phyloP scores from a whole-genome alignment of 2,113 vertebrate species.

The Lamprologus speciosus region DNA sequence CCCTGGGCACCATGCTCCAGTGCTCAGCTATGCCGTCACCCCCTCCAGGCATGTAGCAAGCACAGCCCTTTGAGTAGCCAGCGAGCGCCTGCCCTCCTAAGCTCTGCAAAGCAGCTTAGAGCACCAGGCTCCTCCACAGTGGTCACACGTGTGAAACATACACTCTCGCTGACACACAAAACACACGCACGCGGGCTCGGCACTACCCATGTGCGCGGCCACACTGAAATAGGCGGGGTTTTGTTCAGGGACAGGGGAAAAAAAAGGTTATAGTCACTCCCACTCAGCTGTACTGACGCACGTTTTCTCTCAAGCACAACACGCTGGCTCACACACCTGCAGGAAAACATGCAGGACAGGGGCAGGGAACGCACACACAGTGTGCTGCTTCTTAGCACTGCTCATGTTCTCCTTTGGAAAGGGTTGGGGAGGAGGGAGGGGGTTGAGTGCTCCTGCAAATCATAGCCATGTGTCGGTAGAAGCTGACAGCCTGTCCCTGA shows the following conservation, averaged over 20 bases:
- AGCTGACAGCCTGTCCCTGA: slow-evolving; percentile 18
- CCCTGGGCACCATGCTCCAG: slow-evolving; percentile 47
- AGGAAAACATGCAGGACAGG: neutral
- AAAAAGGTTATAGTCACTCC: slow-evolving; percentile 32
- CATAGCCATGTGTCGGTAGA: slow-evolving; percentile 47
- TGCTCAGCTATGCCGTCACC: slow-evolving; percentile 50
- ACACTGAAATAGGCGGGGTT: slow-evolving; percentile 17
- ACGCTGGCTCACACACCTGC: slow-evolving; percentile 34
- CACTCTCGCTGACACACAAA: slow-evolving; percentile 40
- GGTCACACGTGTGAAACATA: slow-evolving; percentile 68
- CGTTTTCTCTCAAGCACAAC: slow-evolving; percentile 34
- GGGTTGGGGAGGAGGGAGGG: neutral
- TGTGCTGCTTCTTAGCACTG: neutral
- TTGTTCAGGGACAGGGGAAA: neutral
- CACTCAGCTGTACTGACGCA: slow-evolving; percentile 59
- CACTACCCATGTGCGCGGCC: neutral
- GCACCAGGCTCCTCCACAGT: slow-evolving; percentile 30
- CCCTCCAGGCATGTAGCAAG: slow-evolving; percentile 45
- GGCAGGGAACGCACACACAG: neutral
- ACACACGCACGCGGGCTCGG: slow-evolving; percentile 8
- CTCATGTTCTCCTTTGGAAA: slow-evolving; percentile 24
- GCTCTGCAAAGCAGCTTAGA: slow-evolving; percentile 64
- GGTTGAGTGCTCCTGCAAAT: slow-evolving; percentile 29
- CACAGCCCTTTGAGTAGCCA: slow-evolving; percentile 39
- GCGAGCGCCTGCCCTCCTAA: slow-evolving; percentile 54